Conservation (phyloP, 2,888 invertebrate species). For the Timema podura region DNA sequence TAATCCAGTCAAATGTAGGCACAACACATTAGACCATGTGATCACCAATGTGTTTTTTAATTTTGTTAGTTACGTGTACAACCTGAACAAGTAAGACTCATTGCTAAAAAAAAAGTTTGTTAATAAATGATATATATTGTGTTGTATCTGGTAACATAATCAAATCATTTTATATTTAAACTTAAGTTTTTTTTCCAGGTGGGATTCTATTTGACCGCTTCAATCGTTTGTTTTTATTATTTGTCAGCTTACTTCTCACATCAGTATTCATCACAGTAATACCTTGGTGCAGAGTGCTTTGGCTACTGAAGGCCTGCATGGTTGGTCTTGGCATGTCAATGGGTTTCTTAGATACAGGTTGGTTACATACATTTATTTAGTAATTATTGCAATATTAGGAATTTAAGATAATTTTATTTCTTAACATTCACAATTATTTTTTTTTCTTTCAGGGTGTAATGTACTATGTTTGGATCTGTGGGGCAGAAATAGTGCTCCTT, state of each 20-base stretch:
- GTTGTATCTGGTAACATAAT: no score
- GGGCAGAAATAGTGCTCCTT: conserved; percentile 42
- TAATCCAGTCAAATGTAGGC: no score
- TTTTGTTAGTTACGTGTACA: no score
- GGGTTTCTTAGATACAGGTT: conserved; percentile 44
- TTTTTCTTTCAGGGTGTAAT: conserved; percentile 43
- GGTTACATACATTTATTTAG: conserved; percentile 11
- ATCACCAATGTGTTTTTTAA: no score
- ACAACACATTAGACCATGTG: no score
- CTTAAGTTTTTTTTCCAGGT: conserved; percentile 30
- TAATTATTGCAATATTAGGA: background rate
- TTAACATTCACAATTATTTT: background rate
- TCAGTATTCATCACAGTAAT: conserved; percentile 42
- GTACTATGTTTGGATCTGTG: conserved; percentile 43
- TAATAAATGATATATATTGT: no score
- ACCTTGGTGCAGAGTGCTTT: conserved; percentile 43
- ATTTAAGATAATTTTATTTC: background rate
- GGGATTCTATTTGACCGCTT: conserved; percentile 38
- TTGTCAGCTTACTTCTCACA: conserved; percentile 42
- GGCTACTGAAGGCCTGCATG: conserved; percentile 40
- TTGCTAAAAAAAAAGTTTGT: no score
- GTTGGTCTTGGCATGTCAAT: conserved; percentile 43
- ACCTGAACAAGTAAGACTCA: no score
- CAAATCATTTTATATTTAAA: background rate
- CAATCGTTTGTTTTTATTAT: conserved; percentile 43